Evolutionary conservation across 2,797 vertebrate species (phyloP).

Genomic region (Etheostoma perlongum): DNA sequence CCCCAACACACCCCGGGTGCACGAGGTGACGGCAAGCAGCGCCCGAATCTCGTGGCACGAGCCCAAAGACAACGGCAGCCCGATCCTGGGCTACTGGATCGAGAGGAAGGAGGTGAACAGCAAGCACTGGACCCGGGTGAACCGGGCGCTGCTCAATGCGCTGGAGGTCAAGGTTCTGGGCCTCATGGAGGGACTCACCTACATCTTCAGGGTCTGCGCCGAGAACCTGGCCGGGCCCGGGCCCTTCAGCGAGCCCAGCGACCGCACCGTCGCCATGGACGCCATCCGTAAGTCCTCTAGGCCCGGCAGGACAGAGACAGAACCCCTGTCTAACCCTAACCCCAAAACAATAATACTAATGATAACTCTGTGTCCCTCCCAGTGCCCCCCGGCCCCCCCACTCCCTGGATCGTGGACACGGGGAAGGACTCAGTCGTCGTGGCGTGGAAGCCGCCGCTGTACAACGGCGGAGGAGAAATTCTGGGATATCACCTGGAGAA

Average conservation of each 20-base stretch:
- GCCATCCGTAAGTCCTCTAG: slow-evolving; percentile 90
- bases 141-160: slow-evolving; percentile 89
- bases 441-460: slow-evolving; percentile 93
- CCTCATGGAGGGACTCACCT: slow-evolving; percentile 94
- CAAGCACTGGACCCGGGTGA: slow-evolving; percentile 97
- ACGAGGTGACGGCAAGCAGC: slow-evolving; percentile 90
- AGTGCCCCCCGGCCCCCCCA: slow-evolving; percentile 94
- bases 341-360: too few relatives aligned
- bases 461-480: slow-evolving; percentile 97
- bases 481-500: slow-evolving; percentile 96
- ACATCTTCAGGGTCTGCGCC: slow-evolving; percentile 97
- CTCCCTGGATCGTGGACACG: slow-evolving; percentile 92
- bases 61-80: slow-evolving; percentile 98
- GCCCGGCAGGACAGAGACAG: not conserved
- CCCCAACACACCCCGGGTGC: slow-evolving; percentile 93
- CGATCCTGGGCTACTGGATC: slow-evolving; percentile 98
- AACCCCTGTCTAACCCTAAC: too few relatives aligned
- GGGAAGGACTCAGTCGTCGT: slow-evolving; percentile 91
- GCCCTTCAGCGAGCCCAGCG: slow-evolving; percentile 95
- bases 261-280: slow-evolving; percentile 91
- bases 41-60: slow-evolving; percentile 96
- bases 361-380: not conserved
- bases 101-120: slow-evolving; percentile 98
- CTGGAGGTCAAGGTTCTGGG: slow-evolving; percentile 90
- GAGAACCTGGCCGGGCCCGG: slow-evolving; percentile 98